These are phyloP conservation scores for Pipistrellus pygmaeus DNA, from an alignment of 2,797 vertebrate genomes.

Conservation along the genomic window DNA sequence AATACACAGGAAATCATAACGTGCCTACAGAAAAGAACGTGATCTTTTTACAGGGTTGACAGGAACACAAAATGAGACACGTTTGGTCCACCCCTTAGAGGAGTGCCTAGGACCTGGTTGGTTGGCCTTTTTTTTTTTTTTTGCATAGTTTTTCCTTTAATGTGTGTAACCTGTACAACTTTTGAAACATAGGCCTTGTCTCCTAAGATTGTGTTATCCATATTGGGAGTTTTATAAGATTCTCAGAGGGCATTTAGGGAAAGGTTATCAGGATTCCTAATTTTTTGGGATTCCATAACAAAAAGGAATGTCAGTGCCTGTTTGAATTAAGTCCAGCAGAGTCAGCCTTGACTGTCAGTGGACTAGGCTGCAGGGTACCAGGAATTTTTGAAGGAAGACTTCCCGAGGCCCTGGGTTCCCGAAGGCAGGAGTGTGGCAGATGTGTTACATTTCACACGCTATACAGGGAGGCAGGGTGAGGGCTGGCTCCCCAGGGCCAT, in stretches of 20 bases:
- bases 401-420: background rate
- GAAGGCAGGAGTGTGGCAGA: too few relatives aligned
- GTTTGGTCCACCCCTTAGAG: constrained; percentile 60
- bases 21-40: constrained; percentile 63
- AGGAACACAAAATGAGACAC: constrained; percentile 69
- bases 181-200: constrained; percentile 54
- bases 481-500: constrained; percentile 75
- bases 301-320: background rate
- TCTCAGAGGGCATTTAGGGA: background rate
- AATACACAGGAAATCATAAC: constrained; percentile 79
- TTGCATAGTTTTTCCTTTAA: constrained; percentile 58
- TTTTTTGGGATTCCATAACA: background rate
- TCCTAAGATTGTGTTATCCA: background rate
- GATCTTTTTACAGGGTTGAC: constrained; percentile 76
- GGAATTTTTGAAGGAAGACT: background rate
- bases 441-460: background rate
- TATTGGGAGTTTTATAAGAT: background rate
- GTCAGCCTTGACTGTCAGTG: background rate
- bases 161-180: background rate
- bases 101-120: background rate
- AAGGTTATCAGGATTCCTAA: background rate
- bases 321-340: background rate
- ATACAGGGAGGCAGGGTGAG: constrained; percentile 75
- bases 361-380: too few relatives aligned
- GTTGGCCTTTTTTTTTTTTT: background rate